Percentiles rank a stretch among this genome's conserved stretches.
Evolutionary conservation across 53 echinoderm and acorn worm species (phyloP).

Genomic region (Astropecten irregularis): DNA sequence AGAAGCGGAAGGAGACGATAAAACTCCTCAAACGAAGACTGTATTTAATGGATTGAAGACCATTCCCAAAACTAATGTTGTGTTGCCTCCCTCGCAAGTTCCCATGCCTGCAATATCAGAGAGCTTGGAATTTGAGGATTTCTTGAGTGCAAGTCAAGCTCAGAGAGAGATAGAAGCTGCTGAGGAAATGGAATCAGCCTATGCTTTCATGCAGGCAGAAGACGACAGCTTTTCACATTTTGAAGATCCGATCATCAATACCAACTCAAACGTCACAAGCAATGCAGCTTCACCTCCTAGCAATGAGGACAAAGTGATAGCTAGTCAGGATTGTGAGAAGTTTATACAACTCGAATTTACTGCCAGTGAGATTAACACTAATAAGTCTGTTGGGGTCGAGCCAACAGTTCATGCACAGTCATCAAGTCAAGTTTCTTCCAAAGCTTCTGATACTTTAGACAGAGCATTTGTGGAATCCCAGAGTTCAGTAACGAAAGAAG

Average conservation of each 20-base stretch:
- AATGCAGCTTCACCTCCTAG: not conserved
- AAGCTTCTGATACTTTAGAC: constrained; percentile 8
- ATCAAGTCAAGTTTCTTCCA: constrained; percentile 22
- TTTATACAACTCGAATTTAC: not conserved
- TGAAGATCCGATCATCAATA: not conserved
- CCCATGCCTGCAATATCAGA: not conserved
- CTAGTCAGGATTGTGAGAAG: not conserved
- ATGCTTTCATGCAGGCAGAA: constrained; percentile 94
- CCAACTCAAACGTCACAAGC: not conserved
- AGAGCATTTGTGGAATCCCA: constrained; percentile 39
- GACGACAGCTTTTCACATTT: constrained; percentile 68
- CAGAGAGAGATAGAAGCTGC: constrained; percentile 86
- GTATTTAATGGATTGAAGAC: not conserved
- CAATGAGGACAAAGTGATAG: not conserved
- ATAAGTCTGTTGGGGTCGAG: too few species aligned
- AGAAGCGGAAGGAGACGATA: not conserved
- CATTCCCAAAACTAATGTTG: not conserved
- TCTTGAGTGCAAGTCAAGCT: constrained; percentile 72
- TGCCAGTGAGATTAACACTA: not conserved
- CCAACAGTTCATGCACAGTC: too few species aligned
- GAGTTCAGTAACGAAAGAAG: not conserved
- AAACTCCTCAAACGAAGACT: not conserved
- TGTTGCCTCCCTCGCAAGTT: not conserved
- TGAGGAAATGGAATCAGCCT: constrained; percentile 85
- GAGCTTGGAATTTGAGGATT: constrained; percentile 58